Percentiles rank a stretch among this genome's conserved stretches.
Evolutionary conservation across 2,888 invertebrate genomes (phyloP).

Genomic region (Sinhomidia bicolor): DNA sequence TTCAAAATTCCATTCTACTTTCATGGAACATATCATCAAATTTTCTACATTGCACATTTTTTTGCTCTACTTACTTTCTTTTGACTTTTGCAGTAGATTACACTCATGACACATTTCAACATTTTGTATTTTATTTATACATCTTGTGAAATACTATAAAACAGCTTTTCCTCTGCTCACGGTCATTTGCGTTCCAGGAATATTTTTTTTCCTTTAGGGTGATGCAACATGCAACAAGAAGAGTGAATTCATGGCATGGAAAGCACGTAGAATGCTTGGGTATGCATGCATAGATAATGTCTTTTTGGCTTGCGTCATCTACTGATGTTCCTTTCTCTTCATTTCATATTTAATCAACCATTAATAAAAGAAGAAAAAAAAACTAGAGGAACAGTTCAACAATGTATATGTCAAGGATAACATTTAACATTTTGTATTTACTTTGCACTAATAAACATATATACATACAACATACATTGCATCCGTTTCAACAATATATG

Average conservation of each 20-base stretch:
- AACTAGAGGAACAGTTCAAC: background rate
- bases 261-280: background rate
- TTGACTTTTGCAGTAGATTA: too few relatives aligned
- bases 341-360: constrained; percentile 19
- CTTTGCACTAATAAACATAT: too few relatives aligned
- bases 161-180: background rate
- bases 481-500: background rate
- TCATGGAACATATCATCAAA: too few relatives aligned
- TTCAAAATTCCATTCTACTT: too few relatives aligned
- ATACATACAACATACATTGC: too few relatives aligned
- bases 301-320: background rate
- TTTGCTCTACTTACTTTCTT: too few relatives aligned
- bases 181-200: background rate
- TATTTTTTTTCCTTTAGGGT: background rate
- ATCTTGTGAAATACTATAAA: too few relatives aligned
- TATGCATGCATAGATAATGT: background rate
- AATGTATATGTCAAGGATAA: background rate
- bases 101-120: too few relatives aligned
- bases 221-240: background rate
- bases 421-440: too few relatives aligned
- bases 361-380: background rate
- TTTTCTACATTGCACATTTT: too few relatives aligned
- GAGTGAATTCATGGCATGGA: background rate
- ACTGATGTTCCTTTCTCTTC: background rate
- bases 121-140: too few relatives aligned